These are phyloP conservation scores for Papilio elwesi DNA, from an alignment of 2,888 invertebrate species.

Conservation along the genomic window DNA sequence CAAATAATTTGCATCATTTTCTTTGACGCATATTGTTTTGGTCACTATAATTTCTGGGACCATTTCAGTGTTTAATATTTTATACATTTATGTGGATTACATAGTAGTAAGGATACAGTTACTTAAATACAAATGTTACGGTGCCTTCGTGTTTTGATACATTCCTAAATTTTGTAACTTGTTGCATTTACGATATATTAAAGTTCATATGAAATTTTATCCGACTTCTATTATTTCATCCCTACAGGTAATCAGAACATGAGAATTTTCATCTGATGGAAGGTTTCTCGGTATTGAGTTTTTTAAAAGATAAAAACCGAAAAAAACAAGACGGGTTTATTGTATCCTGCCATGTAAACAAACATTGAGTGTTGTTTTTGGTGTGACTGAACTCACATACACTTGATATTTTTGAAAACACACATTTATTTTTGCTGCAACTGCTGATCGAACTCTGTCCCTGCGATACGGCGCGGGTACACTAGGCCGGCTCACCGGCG, in stretches of 20 bases:
- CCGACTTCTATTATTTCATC: not conserved
- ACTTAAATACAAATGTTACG: constrained; percentile 1
- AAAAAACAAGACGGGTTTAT: too few species aligned
- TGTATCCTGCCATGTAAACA: too few species aligned
- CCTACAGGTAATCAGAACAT: not conserved
- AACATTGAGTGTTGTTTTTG: too few species aligned
- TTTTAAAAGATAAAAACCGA: not conserved
- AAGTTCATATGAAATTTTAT: constrained; percentile 20
- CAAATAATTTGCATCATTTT: not conserved
- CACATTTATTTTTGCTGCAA: too few species aligned
- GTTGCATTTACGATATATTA: constrained; percentile 30
- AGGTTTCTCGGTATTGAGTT: too few species aligned
- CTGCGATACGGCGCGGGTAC: constrained; percentile 30
- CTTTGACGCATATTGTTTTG: not conserved
- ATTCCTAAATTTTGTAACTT: constrained; percentile 37
- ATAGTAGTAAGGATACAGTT: constrained; percentile 34
- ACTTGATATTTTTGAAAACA: too few species aligned
- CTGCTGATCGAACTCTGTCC: not conserved
- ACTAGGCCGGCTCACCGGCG: constrained; percentile 41
- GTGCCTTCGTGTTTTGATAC: constrained; percentile 36
- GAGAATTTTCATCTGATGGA: not conserved
- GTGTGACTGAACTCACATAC: not conserved
- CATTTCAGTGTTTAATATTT: constrained; percentile 5
- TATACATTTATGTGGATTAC: constrained; percentile 1
- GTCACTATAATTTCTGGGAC: not conserved